Evolutionary conservation across 2,797 vertebrate species (phyloP), one percentile per base, ranked within the genome.

Genomic region (Spizella passerina): DNA sequence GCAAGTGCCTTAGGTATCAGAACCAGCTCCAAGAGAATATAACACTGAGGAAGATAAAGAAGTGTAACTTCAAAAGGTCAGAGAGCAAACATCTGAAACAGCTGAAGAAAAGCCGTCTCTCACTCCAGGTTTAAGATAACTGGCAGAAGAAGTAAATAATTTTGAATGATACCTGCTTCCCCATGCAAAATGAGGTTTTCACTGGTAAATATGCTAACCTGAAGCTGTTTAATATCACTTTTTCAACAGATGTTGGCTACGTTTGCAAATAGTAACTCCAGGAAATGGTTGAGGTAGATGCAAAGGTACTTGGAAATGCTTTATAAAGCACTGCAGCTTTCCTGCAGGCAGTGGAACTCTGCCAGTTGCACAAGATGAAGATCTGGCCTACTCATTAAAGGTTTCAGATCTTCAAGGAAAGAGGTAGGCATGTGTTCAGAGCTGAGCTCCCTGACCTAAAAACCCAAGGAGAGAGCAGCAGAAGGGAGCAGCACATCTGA

Each of bases 291-390:
- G 84, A 95, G 78, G 36, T 85, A 76, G 72, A 89, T 91, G 72
- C 78, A 82, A 73, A 88, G 41, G 72, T 83, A 76, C 69, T 61
- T 93, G 76, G 76, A 93, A 95, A 89, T 82, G 71, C 57, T 95
- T 93, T 91, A 69, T 69, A 63, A 85, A 89, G 66, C 2, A 1
- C 60, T 59, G 23, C 69, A 87, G 53, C 69, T 94, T 91, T 94
- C 88, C 94, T 95, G 76, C 82, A 95, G 93, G 93, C 86, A 72
- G 69, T 92, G 92, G 72, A 91, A 70, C 65, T 89, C 86, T 87
- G 93, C 84, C 93, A 94, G 75, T 8, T 91, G 69, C 71, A 61
- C 29, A 68, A 93, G 75, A 64, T 57, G 78, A 96, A 90, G 81
- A 71, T 73, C 81, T 95, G 83, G 64, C 43, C 90, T 85, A 24